Evolutionary conservation across 2,113 vertebrate genomes (phyloP).

Genomic region (Anseranas semipalmata): DNA sequence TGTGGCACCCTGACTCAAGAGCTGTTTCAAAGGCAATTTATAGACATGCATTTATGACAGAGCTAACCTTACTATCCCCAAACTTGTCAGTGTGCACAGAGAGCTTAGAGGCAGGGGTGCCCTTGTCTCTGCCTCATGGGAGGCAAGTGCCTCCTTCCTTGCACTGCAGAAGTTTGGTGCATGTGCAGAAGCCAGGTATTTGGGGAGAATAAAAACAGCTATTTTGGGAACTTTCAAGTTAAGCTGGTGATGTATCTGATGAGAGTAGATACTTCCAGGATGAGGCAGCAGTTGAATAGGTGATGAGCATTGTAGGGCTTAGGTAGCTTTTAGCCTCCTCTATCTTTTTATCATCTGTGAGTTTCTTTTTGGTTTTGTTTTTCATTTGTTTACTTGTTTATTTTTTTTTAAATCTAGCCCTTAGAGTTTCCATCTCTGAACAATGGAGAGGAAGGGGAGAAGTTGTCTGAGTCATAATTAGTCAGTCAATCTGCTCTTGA

Average conservation of each 20-base stretch:
- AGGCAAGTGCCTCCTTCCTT: background rate
- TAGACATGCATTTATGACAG: background rate
- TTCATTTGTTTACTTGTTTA: background rate
- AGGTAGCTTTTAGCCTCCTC: background rate
- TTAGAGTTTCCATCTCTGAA: background rate
- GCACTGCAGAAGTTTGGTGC: background rate
- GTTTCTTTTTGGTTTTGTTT: background rate
- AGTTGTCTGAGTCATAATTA: background rate
- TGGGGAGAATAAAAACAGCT: background rate
- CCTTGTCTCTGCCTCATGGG: fast-evolving
- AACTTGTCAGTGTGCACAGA: fast-evolving
- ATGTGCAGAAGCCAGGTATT: background rate
- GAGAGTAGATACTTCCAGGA: background rate
- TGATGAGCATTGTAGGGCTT: background rate
- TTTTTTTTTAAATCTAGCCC: background rate
- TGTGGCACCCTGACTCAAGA: background rate
- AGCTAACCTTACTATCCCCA: background rate
- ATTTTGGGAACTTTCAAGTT: background rate
- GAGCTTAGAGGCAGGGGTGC: fast-evolving
- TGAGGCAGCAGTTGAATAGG: background rate
- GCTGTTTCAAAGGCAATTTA: background rate
- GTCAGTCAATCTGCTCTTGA: background rate
- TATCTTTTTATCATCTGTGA: background rate
- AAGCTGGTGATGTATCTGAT: background rate
- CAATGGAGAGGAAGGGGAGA: background rate